These are phyloP conservation scores for Heliconius sara DNA, from an alignment of 2,888 invertebrate species.

Conservation along the genomic window DNA sequence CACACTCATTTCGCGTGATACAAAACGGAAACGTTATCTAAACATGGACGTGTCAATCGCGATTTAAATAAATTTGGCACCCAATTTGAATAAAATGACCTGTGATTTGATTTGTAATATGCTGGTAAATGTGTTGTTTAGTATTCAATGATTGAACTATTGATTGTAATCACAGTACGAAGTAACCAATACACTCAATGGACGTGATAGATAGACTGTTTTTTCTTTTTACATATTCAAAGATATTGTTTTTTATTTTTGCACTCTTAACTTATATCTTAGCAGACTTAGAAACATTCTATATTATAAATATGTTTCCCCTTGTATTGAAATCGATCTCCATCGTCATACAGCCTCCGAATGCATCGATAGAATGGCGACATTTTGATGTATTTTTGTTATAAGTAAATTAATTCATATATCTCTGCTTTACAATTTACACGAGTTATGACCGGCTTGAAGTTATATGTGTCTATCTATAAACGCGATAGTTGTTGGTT, in stretches of 20 bases:
- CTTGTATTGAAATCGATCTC: neutral
- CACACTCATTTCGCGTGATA: conserved; percentile 1
- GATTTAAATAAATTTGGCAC: conserved; percentile 39
- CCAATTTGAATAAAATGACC: conserved; percentile 32
- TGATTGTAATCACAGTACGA: conserved; percentile 32
- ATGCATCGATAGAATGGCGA: neutral
- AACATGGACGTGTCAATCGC: conserved; percentile 34
- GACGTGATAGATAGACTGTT: neutral
- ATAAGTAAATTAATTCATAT: neutral
- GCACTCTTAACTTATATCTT: neutral
- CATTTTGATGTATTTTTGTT: neutral
- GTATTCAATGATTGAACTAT: conserved; percentile 25
- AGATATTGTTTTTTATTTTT: neutral
- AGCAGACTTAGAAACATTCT: neutral
- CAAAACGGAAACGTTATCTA: conserved; percentile 34
- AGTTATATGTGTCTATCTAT: too few species aligned
- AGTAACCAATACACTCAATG: conserved; percentile 14
- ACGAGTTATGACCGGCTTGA: too few species aligned
- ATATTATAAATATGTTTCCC: neutral
- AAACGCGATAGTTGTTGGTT: too few species aligned
- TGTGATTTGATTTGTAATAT: conserved; percentile 35
- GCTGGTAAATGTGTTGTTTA: conserved; percentile 12
- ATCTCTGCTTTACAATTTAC: neutral
- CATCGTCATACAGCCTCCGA: neutral
- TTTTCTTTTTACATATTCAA: neutral